Evolutionary conservation across 2,113 vertebrate genomes (phyloP).

Genomic region (Pantherophis guttatus): DNA sequence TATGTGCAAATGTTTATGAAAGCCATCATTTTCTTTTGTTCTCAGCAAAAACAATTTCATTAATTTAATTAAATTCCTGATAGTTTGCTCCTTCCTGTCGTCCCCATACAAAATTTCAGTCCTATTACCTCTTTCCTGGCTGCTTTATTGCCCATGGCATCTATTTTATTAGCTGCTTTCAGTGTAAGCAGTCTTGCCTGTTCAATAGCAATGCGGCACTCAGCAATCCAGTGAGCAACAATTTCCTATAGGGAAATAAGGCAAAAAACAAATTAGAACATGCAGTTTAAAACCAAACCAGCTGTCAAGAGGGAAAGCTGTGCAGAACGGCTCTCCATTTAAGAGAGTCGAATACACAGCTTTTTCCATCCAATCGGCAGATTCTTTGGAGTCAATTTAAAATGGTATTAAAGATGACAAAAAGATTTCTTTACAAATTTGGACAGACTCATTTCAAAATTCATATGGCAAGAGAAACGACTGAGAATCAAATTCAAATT

Average conservation of each 20-base stretch:
- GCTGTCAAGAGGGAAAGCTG: too few species aligned
- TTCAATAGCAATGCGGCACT: constrained; percentile 87
- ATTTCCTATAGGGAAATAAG: constrained; percentile 75
- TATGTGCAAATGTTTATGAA: background rate
- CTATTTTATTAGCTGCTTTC: constrained; percentile 79
- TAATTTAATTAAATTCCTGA: background rate
- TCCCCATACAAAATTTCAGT: too few species aligned
- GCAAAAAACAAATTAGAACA: background rate
- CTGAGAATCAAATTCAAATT: too few species aligned
- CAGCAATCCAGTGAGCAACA: constrained; percentile 90
- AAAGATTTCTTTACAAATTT: too few species aligned
- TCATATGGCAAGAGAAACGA: too few species aligned
- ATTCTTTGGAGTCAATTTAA: too few species aligned
- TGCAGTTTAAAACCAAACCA: background rate
- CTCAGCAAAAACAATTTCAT: background rate
- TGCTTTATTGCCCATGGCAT: constrained; percentile 71
- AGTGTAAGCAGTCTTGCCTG: constrained; percentile 85
- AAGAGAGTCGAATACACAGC: too few species aligned
- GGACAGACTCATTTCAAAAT: too few species aligned
- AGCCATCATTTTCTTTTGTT: background rate
- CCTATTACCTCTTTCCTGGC: constrained; percentile 84
- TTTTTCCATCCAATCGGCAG: too few species aligned
- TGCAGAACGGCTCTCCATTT: too few species aligned
- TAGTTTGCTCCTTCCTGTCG: background rate
- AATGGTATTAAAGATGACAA: too few species aligned